phyloP scores from a whole-genome alignment of 2,113 vertebrate genomes.

The Herpetotheres cachinnans region DNA sequence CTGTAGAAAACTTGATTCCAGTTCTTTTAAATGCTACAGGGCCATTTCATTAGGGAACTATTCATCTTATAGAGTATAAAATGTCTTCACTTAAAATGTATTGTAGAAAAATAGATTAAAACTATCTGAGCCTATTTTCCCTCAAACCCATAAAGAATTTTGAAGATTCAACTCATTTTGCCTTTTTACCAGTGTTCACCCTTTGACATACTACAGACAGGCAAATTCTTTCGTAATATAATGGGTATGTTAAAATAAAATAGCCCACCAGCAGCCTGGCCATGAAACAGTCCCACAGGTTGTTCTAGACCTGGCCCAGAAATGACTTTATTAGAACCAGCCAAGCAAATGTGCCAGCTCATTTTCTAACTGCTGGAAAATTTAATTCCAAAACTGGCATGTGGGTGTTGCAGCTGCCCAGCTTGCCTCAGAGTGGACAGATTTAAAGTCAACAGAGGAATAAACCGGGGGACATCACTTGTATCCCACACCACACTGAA shows the following conservation, averaged over 20 bases:
- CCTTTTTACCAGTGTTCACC: not conserved
- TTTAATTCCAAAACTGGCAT: constrained; percentile 15
- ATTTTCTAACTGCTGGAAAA: constrained; percentile 52
- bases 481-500: not conserved
- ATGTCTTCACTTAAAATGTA: not conserved
- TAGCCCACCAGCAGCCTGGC: constrained; percentile 46
- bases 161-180: not conserved
- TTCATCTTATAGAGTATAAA: not conserved
- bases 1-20: not conserved
- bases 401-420: not conserved
- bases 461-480: not conserved
- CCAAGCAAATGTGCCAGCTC: constrained; percentile 57
- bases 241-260: not conserved
- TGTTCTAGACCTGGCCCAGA: constrained; percentile 35
- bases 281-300: constrained; percentile 30
- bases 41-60: not conserved
- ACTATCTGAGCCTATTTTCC: not conserved
- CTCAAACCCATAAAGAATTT: not conserved
- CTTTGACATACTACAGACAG: constrained; percentile 1
- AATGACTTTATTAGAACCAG: not conserved
- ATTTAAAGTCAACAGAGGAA: not conserved
- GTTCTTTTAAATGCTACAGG: not conserved
- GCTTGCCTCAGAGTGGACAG: not conserved
- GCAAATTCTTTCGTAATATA: constrained; percentile 32
- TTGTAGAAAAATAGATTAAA: not conserved